Evolutionary conservation across 2,797 vertebrate genomes (phyloP).

Genomic region (Rhinatrema bivittatum): DNA sequence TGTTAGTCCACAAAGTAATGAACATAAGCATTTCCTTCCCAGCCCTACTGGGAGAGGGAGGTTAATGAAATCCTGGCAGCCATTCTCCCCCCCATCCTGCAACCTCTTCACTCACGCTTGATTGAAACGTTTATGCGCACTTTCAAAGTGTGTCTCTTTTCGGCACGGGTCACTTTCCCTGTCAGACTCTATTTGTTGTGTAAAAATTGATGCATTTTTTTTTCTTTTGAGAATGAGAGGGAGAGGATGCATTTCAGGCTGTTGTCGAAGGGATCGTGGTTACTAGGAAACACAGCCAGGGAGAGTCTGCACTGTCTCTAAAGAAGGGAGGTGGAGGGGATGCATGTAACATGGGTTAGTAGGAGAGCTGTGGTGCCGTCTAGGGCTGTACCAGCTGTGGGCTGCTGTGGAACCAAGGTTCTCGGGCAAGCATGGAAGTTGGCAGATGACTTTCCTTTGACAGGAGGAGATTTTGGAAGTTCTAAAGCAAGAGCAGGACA

Average conservation of each 20-base stretch:
- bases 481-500: background rate
- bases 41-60: no score
- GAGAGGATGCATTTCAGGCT: slow-evolving; percentile 26
- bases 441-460: background rate
- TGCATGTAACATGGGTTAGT: no score
- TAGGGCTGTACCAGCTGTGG: no score
- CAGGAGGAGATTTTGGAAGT: background rate
- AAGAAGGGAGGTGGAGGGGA: background rate
- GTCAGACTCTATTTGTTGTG: slow-evolving; percentile 32
- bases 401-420: no score
- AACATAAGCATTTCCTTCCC: no score
- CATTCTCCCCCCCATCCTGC: background rate
- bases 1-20: no score
- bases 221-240: slow-evolving; percentile 12
- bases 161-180: slow-evolving; percentile 24
- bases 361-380: no score
- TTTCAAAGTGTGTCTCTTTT: slow-evolving; percentile 17
- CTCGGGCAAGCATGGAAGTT: no score
- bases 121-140: slow-evolving; percentile 8
- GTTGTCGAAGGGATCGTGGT: slow-evolving; percentile 10
- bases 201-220: slow-evolving; percentile 14
- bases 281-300: slow-evolving; percentile 32
- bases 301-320: slow-evolving; percentile 4
- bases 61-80: no score
- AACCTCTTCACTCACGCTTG: background rate